These are phyloP conservation scores for Phaethon lepturus DNA, from an alignment of 2,113 vertebrate species.

Conservation along the genomic window DNA sequence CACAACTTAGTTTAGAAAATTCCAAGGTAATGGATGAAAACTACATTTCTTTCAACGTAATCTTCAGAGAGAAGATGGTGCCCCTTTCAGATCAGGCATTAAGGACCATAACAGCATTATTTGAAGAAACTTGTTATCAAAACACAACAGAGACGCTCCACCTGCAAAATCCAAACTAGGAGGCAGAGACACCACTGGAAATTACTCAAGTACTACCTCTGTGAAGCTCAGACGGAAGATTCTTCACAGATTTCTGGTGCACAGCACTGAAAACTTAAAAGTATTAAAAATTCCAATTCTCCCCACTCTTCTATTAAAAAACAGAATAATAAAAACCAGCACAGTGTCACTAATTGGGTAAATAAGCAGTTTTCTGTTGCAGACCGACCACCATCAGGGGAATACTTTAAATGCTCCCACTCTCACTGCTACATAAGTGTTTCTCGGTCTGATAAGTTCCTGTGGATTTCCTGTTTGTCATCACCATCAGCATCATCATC, in stretches of 20 bases:
- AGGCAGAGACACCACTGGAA: neutral
- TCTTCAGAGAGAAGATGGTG: neutral
- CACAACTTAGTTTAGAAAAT: neutral
- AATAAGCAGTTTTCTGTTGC: neutral
- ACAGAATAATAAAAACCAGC: neutral
- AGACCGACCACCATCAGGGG: neutral
- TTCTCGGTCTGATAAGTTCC: constrained; percentile 71
- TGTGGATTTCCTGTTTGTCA: constrained; percentile 78
- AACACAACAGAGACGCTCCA: neutral
- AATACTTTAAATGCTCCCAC: neutral
- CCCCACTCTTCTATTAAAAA: neutral
- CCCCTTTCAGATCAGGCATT: neutral
- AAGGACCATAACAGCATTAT: neutral
- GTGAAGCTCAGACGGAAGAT: neutral
- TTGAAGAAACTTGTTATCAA: neutral
- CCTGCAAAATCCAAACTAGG: neutral
- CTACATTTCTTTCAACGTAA: neutral
- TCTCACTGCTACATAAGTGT: constrained; percentile 70
- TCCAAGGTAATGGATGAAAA: neutral
- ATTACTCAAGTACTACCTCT: neutral
- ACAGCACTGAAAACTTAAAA: constrained; percentile 40
- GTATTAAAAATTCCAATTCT: neutral
- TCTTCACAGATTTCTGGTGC: constrained; percentile 24
- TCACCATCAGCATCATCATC: constrained; percentile 79
- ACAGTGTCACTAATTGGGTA: neutral